Evolutionary conservation across 2,113 vertebrate species (phyloP).

Genomic region (Labrus mixtus): DNA sequence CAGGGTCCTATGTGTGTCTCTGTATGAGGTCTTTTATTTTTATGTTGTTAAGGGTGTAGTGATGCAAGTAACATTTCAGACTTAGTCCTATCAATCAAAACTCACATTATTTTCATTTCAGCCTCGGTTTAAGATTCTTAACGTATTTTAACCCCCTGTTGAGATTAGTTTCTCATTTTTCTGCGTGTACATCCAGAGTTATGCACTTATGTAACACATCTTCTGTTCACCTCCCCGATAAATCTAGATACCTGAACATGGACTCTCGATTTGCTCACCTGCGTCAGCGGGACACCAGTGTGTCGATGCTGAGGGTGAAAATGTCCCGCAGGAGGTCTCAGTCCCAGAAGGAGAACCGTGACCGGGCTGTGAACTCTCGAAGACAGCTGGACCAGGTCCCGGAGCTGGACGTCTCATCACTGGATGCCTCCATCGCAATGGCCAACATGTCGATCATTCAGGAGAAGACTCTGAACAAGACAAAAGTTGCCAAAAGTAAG

Average conservation of each 20-base stretch:
- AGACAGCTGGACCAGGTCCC: conserved; percentile 83
- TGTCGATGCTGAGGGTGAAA: conserved; percentile 88
- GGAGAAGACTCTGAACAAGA: conserved; percentile 23
- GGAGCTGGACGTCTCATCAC: conserved; percentile 70
- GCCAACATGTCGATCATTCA: conserved; percentile 62
- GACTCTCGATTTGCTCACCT: conserved; percentile 84
- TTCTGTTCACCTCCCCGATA: neutral
- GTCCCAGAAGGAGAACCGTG: conserved; percentile 90
- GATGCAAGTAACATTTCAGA: no score
- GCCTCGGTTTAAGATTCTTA: no score
- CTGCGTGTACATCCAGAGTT: neutral
- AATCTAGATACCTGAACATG: conserved; percentile 62
- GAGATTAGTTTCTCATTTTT: neutral
- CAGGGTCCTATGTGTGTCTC: no score
- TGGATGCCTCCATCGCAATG: conserved; percentile 58
- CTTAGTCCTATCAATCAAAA: no score
- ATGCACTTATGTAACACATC: neutral
- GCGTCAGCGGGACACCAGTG: conserved; percentile 88
- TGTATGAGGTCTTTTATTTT: no score
- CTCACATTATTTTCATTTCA: no score
- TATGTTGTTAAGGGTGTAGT: no score
- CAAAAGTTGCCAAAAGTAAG: conserved; percentile 64
- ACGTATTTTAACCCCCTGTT: neutral
- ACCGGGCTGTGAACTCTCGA: conserved; percentile 85
- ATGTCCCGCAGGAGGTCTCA: conserved; percentile 88